Base-by-base conservation (phyloP, 1,140 invertebrate species). In the Dryas iulia region DNA sequence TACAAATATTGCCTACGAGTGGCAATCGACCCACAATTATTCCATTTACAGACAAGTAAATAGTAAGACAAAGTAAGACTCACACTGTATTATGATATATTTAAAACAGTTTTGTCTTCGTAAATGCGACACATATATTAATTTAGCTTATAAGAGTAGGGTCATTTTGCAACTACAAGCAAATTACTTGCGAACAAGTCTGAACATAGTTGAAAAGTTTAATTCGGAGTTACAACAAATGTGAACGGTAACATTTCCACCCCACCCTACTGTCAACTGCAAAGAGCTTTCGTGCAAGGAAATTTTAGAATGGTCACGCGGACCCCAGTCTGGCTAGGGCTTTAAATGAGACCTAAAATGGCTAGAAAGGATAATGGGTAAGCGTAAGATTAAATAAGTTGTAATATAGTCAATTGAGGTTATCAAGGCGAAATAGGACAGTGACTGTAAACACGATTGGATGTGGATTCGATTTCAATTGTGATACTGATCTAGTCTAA, bases 281-380 rank as follows among this genome's bases (percentile, higher is more conserved):
- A 84, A 84, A 78, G 74, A 81, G 84, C 74, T 80, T 85, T 86
- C 83, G 81, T 81, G 83, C 80, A 78, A 83, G 82, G 74, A 82
- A 81, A 83, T 80, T 86, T 84, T 74, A 80, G 79, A 77, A 71
- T 59, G 78, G 78, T 83, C 85, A 86, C 78, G 80, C 76, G 74
- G 82, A 66, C 54, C 23, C 72, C 64, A 61, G 66, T 64, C 72
- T 71, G 72, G 77, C 79, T 81, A 69, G 73, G 68, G 71, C 31
- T 71, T 71, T 25, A 59, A 35, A 59, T n/a, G 26, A 35, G 58
- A 59, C 30, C 58, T 59, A 33, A 35, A 59, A 33, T 35, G 11
- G 12, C 58, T 59, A n/a, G 58, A 56, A 14, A 26, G 8, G 39
- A 47, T 21, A 47, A 47, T 60, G 31, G 21, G 11, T 60, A 60